Base-by-base conservation (phyloP, 2,113 vertebrate species). In the Setophaga coronata region DNA sequence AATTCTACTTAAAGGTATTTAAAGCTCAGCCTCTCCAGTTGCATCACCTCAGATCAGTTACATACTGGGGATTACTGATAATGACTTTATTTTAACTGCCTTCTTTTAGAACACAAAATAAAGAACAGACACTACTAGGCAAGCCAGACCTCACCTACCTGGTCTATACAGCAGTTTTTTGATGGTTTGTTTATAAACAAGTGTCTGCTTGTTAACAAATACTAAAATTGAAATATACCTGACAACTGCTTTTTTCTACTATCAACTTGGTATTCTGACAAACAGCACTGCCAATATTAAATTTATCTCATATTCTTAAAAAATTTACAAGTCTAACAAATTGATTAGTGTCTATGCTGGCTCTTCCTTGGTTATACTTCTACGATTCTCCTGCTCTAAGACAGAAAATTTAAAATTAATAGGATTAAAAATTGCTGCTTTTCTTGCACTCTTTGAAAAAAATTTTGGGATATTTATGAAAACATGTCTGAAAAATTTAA, bases 1-100 rank as follows among this genome's bases (percentile, higher is more conserved):
- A 98, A 95, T 97, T 97, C 98, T 97, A 43, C 98, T 98, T 98
- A 98, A 71, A 85, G 62, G 76, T 93, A 96, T 82, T 97, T 91
- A 92, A 51, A 69, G 93, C 92, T 93, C 58, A 94, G 94, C 77
- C 82, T 60, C 87, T 71, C 71, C 4, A 33, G 47, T 23, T 72
- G 19, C 61, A 80, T 45, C 67, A 77, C 73, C 61, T 84, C 76
- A 71, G 82, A 87, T 86, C 78, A 86, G 80, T 51, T 84, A 64
- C 1, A 8, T 12, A 57, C 42, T n/a, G 16, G 26, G 4, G 38
- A 82, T 45, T 85, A 73, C 1, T 72, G 56, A 42, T 40, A 72
- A 86, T 54, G 26, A 60, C 40, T 70, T 91, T 64, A 61, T 36
- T 89, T 93, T 54, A 91, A 61, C 36, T 73, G 40, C 15, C 21